Conservation (phyloP, 2,797 vertebrate genomes). For the Myotis planiceps region DNA sequence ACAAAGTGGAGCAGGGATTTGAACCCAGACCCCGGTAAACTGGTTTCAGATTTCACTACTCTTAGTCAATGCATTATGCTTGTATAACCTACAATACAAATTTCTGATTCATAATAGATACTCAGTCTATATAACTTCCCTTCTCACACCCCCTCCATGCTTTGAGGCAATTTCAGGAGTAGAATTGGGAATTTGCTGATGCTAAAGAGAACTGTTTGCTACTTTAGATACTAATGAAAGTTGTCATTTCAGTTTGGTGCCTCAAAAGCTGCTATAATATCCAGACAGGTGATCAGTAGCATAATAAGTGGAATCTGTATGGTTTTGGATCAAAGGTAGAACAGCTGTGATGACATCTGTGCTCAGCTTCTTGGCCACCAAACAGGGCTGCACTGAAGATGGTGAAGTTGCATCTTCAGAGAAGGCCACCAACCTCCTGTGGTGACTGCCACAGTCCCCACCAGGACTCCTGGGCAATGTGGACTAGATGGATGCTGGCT, state of each 20-base stretch:
- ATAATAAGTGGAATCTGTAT: background rate
- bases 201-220: background rate
- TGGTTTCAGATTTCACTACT: background rate
- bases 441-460: background rate
- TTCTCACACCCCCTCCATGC: background rate
- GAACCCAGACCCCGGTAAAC: background rate
- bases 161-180: background rate
- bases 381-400: background rate
- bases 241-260: background rate
- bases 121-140: background rate
- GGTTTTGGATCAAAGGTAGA: background rate
- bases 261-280: background rate
- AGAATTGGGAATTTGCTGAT: background rate
- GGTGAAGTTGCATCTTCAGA: background rate
- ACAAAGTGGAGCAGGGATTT: background rate
- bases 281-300: background rate
- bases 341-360: background rate
- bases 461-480: background rate
- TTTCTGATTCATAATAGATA: background rate
- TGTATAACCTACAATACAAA: background rate
- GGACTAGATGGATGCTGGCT: background rate
- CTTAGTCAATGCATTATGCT: background rate
- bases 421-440: background rate
- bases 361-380: background rate
- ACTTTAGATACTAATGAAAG: constrained; percentile 27